These are phyloP conservation scores for Caprella mutica DNA, from an alignment of 2,888 invertebrate species.

Conservation along the genomic window DNA sequence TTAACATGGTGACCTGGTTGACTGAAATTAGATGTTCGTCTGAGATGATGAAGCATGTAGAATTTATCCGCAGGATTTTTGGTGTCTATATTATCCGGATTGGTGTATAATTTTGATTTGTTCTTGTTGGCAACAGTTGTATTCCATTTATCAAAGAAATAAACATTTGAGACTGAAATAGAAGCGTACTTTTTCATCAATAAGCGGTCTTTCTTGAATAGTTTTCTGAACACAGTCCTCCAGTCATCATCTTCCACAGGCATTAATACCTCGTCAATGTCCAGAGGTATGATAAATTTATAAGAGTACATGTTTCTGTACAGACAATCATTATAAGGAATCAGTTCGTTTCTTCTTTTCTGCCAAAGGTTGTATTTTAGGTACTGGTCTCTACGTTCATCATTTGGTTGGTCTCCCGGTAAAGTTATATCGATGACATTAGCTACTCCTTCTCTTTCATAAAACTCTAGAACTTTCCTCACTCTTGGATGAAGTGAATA, in stretches of 20 bases:
- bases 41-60: constrained; percentile 46
- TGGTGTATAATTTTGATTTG: neutral
- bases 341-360: constrained; percentile 57
- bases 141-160: constrained; percentile 49
- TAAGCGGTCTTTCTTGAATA: constrained; percentile 43
- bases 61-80: constrained; percentile 34
- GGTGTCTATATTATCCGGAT: neutral
- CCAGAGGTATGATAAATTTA: constrained; percentile 55
- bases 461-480: constrained; percentile 48
- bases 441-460: constrained; percentile 46
- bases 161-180: constrained; percentile 55
- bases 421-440: constrained; percentile 48
- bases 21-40: constrained; percentile 51
- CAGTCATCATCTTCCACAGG: constrained; percentile 52
- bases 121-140: neutral
- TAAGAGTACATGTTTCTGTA: constrained; percentile 56
- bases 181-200: constrained; percentile 45
- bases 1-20: constrained; percentile 56
- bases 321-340: constrained; percentile 66
- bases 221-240: constrained; percentile 48
- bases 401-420: constrained; percentile 46
- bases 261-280: constrained; percentile 61
- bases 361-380: constrained; percentile 51
- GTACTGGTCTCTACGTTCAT: constrained; percentile 40
- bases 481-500: constrained; percentile 50